phyloP scores from a whole-genome alignment of 1,140 invertebrate species.

The Archivesica marissinica region DNA sequence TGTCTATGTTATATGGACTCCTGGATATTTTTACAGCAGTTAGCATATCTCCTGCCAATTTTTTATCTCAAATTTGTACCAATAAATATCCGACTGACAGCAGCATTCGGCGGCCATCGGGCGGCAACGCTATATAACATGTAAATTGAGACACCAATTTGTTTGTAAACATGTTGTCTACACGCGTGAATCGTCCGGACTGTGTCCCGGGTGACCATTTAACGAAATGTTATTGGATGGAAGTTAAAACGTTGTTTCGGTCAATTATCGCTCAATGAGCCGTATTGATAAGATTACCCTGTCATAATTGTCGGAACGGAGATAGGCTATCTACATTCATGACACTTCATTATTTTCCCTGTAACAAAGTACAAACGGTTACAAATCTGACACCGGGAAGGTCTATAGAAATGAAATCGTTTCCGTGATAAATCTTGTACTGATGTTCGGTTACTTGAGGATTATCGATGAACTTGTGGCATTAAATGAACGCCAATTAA shows the following conservation, averaged over 20 bases:
- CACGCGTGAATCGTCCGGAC: conserved; percentile 6
- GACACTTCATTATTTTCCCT: conserved; percentile 43
- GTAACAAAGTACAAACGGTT: conserved; percentile 4
- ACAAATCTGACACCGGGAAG: conserved; percentile 7
- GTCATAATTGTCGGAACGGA: neutral
- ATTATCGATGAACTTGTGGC: no score
- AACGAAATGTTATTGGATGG: conserved; percentile 36
- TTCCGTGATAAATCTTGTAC: conserved; percentile 2
- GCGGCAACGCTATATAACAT: neutral
- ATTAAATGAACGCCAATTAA: no score
- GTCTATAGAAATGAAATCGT: neutral
- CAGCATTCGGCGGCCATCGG: neutral
- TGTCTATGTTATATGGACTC: neutral
- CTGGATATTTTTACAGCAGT: conserved; percentile 32
- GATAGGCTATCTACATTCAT: conserved; percentile 27
- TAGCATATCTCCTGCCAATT: conserved; percentile 21
- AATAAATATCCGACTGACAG: conserved; percentile 25
- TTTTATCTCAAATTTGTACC: conserved; percentile 33
- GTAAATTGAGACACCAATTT: neutral
- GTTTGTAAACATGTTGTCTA: neutral
- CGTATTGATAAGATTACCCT: conserved; percentile 6
- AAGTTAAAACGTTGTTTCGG: conserved; percentile 20
- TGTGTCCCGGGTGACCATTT: neutral
- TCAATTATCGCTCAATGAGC: conserved; percentile 55
- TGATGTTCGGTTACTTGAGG: no score